Base-by-base conservation (phyloP, 2,797 vertebrate species). In the Lates japonicus region DNA sequence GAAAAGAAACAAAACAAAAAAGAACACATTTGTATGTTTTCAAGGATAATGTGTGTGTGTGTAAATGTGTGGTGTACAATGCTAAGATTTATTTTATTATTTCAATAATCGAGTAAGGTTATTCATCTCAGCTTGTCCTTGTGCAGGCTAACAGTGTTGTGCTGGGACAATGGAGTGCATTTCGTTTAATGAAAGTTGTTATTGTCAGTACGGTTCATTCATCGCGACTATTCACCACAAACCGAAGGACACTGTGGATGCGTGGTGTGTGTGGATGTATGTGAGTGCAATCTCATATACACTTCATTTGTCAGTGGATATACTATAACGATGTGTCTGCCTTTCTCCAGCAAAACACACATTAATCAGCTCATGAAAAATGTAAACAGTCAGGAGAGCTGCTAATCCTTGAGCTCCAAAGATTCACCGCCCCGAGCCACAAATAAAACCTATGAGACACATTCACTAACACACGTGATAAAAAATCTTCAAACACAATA, bases 101-200 rank as follows among this genome's bases (percentile, higher is more conserved):
- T 81, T 64, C 3, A 0, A 70, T n/a, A n/a, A 48, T 51, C 39
- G 72, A 84, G 70, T 83, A 77, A 49, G 71, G 74, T 85, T 81
- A 80, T 87, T 84, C 57, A 76, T 80, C 77, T 76, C n/a, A 3
- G 57, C 44, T 63, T 65, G 74, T 87, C 62, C 80, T 83, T n/a
- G 77, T 74, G 72, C 61, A 41, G 78, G 58, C 66, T 68, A 60
- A 74, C 74, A 52, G 78, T 12, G 79, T 60, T 20, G 39, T 4
- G 0, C 20, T 3, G 69, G 82, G 77, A 92, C 86, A 91, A 92
- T 86, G 52, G 74, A 64, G 12, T n/a, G 41, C 61, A 58, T 87
- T 90, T 87, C 84, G 81, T 76, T 75, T 82, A 90, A 87, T 84
- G 67, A 87, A 88, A 87, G 85, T 74, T 51, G 83, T 82, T 78